Percentiles rank a stretch among this genome's conserved stretches.
These are phyloP conservation scores for Crocidura indochinensis DNA, from an alignment of 2,797 vertebrate genomes.

Conservation along the genomic window DNA sequence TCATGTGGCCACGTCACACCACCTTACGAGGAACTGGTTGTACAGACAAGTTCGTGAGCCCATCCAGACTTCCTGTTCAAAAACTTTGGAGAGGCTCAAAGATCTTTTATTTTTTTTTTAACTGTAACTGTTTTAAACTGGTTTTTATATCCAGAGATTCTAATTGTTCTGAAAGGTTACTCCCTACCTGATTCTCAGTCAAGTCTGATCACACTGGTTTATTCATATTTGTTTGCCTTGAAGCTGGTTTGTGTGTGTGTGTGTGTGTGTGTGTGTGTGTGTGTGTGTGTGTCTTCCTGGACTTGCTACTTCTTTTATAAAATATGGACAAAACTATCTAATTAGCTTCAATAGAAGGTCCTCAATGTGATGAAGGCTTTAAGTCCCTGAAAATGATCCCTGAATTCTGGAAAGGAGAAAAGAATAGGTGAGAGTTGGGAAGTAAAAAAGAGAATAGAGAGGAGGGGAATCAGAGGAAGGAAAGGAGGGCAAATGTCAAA, in stretches of 20 bases:
- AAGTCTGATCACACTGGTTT: not conserved
- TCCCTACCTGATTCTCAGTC: not conserved
- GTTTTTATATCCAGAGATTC: not conserved
- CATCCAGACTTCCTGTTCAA: not conserved
- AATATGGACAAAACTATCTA: not conserved
- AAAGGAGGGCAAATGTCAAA: not conserved
- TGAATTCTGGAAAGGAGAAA: not conserved
- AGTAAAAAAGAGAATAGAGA: no score
- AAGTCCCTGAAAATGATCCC: not conserved
- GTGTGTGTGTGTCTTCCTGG: not conserved
- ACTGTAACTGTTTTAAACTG: no score
- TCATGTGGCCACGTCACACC: no score
- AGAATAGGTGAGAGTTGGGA: not conserved
- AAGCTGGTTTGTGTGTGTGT: not conserved
- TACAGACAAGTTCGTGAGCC: accelerated
- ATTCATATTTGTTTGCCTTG: not conserved
- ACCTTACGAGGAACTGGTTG: not conserved
- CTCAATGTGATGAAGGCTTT: not conserved
- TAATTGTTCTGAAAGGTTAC: not conserved
- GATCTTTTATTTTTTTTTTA: not conserved
- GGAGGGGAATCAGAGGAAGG: no score
- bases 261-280: not conserved
- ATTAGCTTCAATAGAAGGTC: not conserved
- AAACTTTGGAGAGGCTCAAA: not conserved
- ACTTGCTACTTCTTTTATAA: not conserved